Conservation (phyloP, 2,797 vertebrate species). For the Sciurus carolinensis region DNA sequence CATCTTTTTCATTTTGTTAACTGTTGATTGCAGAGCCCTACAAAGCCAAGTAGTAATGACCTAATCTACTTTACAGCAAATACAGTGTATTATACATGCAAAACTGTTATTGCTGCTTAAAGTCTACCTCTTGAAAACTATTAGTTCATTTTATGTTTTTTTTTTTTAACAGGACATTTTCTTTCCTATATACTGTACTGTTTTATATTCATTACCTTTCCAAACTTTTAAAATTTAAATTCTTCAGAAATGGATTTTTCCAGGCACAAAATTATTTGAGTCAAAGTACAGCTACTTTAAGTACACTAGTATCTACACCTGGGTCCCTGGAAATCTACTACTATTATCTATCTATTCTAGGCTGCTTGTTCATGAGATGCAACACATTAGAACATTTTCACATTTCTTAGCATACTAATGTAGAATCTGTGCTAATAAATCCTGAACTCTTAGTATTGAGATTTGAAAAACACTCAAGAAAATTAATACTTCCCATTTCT, state of each 20-base stretch:
- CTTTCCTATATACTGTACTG: constrained; percentile 91
- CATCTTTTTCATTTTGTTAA: constrained; percentile 80
- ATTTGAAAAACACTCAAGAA: constrained; percentile 78
- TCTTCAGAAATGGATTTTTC: constrained; percentile 86
- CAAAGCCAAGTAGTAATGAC: constrained; percentile 88
- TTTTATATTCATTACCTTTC: constrained; percentile 92
- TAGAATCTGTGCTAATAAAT: constrained; percentile 65
- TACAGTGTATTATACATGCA: constrained; percentile 94
- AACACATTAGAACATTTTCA: constrained; percentile 51
- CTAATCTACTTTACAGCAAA: constrained; percentile 89
- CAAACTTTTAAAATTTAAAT: constrained; percentile 91
- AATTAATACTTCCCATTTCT: constrained; percentile 81
- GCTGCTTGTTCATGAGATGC: constrained; percentile 8
- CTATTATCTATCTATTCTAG: constrained; percentile 47
- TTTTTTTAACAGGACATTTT: constrained; percentile 90
- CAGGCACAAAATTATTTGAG: constrained; percentile 87
- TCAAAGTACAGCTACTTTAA: constrained; percentile 85
- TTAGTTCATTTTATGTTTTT: constrained; percentile 94
- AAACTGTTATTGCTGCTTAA: constrained; percentile 98
- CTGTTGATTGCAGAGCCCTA: constrained; percentile 86
- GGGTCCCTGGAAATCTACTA: constrained; percentile 66
- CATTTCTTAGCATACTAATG: constrained; percentile 61
- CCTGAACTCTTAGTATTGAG: constrained; percentile 19
- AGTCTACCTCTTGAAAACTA: constrained; percentile 90
- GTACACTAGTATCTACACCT: constrained; percentile 76